Conservation (phyloP, 2,888 invertebrate genomes). For the Scaptomyza reducta region DNA sequence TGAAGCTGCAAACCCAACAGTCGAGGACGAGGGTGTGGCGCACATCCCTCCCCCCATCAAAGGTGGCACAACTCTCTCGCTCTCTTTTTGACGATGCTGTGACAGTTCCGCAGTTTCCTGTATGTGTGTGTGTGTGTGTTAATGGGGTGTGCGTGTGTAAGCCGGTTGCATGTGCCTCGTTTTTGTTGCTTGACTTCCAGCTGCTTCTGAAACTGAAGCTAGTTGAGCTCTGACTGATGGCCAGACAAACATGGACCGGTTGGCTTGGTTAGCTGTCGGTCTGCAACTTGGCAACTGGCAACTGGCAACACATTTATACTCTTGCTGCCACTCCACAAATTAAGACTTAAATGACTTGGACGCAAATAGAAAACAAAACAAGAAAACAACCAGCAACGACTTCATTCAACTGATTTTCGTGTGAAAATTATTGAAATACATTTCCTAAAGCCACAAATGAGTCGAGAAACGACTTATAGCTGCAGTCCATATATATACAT, state of each 20-base stretch:
- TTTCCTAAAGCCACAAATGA: slow-evolving; percentile 71
- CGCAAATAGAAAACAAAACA: slow-evolving; percentile 4
- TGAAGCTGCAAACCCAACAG: slow-evolving; percentile 4
- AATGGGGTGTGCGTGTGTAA: slow-evolving; percentile 56
- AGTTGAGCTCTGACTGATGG: slow-evolving; percentile 71
- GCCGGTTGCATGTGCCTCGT: slow-evolving; percentile 65
- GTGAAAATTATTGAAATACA: slow-evolving; percentile 80
- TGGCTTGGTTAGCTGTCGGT: slow-evolving; percentile 16
- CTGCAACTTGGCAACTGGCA: no score
- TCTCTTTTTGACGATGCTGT: slow-evolving; percentile 55
- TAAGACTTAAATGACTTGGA: slow-evolving; percentile 58
- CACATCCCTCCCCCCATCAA: slow-evolving; percentile 21
- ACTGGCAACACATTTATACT: slow-evolving; percentile 3
- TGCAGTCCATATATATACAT: slow-evolving; percentile 24
- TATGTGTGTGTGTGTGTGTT: slow-evolving; percentile 17
- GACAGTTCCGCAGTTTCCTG: slow-evolving; percentile 66
- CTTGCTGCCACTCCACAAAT: slow-evolving; percentile 54
- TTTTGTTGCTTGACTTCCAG: slow-evolving; percentile 30
- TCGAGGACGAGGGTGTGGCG: slow-evolving; percentile 19
- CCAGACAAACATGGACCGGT: slow-evolving; percentile 38
- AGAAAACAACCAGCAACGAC: slow-evolving; percentile 43
- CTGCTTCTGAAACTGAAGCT: slow-evolving; percentile 51
- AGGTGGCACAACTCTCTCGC: slow-evolving; percentile 51
- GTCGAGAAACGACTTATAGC: slow-evolving; percentile 37
- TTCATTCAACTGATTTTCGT: slow-evolving; percentile 73